phyloP scores from a whole-genome alignment of 2,797 vertebrate genomes.

The Sebastes kiyomatsui region DNA sequence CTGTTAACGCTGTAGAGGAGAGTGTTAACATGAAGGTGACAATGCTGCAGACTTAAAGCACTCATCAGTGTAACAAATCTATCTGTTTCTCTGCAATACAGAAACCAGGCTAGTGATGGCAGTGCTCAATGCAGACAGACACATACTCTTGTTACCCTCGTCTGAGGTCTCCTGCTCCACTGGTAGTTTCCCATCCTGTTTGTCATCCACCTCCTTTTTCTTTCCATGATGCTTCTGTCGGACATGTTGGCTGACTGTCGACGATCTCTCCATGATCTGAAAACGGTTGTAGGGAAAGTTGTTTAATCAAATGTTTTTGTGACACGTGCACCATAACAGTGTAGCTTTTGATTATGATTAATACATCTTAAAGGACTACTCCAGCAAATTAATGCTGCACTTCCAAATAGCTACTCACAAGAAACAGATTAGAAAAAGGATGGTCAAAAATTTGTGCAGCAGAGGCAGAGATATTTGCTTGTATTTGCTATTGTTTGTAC shows the following conservation, averaged over 20 bases:
- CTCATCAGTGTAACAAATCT: background rate
- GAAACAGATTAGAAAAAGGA: background rate
- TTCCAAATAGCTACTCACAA: background rate
- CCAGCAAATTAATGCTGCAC: background rate
- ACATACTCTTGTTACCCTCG: constrained; percentile 35
- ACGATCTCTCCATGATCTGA: constrained; percentile 49
- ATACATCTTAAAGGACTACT: background rate
- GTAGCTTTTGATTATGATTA: background rate
- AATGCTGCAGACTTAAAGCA: background rate
- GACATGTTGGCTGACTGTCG: background rate
- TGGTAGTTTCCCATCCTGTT: background rate
- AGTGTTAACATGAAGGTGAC: background rate
- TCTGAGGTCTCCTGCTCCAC: constrained; percentile 18
- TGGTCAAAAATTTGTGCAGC: background rate
- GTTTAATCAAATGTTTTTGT: background rate
- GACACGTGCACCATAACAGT: background rate
- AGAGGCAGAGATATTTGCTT: background rate
- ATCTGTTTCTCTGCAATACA: background rate
- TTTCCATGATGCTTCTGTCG: constrained; percentile 1
- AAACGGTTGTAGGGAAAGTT: background rate
- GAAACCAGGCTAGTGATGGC: background rate
- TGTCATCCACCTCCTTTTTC: constrained; percentile 1
- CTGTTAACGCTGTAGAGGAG: constrained; percentile 8
- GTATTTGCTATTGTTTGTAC: no score
- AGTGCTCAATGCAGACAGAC: background rate